These are phyloP conservation scores for Arvicanthis niloticus DNA, from an alignment of 2,113 vertebrate genomes.

Conservation along the genomic window DNA sequence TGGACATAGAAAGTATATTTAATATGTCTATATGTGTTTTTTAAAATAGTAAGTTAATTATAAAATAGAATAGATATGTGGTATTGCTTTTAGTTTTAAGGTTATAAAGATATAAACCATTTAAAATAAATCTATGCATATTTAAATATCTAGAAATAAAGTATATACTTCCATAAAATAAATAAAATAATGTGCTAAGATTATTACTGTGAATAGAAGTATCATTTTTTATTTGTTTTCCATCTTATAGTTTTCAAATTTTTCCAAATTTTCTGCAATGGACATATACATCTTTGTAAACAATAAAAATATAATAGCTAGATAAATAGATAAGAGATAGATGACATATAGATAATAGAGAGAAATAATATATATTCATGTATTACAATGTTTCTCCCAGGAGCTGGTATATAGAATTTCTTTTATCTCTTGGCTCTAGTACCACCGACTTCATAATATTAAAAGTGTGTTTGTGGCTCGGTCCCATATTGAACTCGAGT, in stretches of 20 bases:
- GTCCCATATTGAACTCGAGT: too few relatives aligned
- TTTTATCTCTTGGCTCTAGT: constrained; percentile 47
- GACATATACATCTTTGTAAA: neutral
- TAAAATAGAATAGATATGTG: neutral
- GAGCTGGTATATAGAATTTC: constrained; percentile 1
- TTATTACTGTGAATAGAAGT: neutral
- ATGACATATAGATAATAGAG: neutral
- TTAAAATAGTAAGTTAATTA: neutral
- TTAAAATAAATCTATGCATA: constrained; percentile 18
- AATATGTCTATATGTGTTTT: neutral
- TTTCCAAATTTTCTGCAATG: constrained; percentile 27
- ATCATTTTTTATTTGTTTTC: neutral
- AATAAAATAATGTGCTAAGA: constrained; percentile 26
- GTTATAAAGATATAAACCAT: neutral
- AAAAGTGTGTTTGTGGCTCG: too few relatives aligned
- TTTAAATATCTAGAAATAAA: constrained; percentile 15
- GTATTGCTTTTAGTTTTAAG: constrained; percentile 21
- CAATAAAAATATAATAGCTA: neutral
- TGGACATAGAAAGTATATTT: neutral
- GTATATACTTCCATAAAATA: neutral
- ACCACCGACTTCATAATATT: constrained; percentile 51
- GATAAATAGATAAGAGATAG: neutral
- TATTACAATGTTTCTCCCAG: constrained; percentile 20
- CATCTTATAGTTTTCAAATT: neutral
- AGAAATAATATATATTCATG: neutral